Base-by-base conservation (phyloP, 2,113 vertebrate genomes). In the Pontoporia blainvillei region DNA sequence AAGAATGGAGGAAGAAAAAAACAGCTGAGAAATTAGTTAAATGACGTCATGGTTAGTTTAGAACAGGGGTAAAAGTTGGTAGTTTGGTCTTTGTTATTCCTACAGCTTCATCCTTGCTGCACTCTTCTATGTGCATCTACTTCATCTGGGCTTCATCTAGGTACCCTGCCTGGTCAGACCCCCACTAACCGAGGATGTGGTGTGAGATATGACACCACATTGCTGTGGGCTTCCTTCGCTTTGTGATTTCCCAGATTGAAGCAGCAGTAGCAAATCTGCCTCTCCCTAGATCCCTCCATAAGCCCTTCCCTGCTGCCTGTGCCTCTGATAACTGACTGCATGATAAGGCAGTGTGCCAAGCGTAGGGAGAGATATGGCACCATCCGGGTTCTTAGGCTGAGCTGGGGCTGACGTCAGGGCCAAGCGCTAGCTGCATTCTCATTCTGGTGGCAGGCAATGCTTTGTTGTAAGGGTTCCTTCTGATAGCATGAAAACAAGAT, bases 11-110 rank as follows among this genome's bases (percentile, higher is more conserved):
- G 54, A 75, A 88, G 46, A 31, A 86, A 46, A 92, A 46, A 31
- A 39, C 3, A 49, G 34, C 85, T 90, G 73, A 96, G 95, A 78
- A 86, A 75, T 79, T 79, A 89, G 54, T 89, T 49, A 92, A 59
- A 61, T 91, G 93, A 95, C 73, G 29, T 71, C 36, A 41, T 71
- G 34, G 66, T 72, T 95, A n/a, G 15, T 69, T 95, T 79, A 90
- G 49, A 86, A 64, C 69, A 92, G 78, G 88, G 12, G 34, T 31
- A 61, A 72, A 91, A 17, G 52, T 86, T 61, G 12, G 36, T 76
- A 15, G 84, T 95, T 78, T 71, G 67, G n/a, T 86, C 66, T 73
- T 46, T 39, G 57, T 78, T 39, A 34, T 36, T 39, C 12, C 25
- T 62, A 8, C 15, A 72, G 88, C 61, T 71, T 27, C 49, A n/a